Percentiles rank a stretch among this genome's conserved stretches.
These are phyloP conservation scores for Ramphastos sulfuratus DNA, from an alignment of 2,113 vertebrate genomes.

Conservation along the genomic window DNA sequence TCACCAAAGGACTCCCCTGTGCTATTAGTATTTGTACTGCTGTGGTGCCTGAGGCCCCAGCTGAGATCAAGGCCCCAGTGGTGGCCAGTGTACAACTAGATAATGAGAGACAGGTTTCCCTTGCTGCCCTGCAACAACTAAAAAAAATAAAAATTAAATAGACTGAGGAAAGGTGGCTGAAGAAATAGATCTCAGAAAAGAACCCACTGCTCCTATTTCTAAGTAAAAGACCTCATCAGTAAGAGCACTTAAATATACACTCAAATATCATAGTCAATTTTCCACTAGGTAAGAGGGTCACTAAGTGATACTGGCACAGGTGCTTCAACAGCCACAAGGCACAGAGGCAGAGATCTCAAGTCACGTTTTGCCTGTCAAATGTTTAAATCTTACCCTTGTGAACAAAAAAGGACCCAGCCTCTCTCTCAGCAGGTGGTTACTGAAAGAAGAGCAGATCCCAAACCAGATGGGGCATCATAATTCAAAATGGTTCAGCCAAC, in stretches of 20 bases:
- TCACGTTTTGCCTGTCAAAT: background rate
- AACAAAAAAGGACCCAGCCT: background rate
- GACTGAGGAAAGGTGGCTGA: constrained; percentile 26
- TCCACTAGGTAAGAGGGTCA: background rate
- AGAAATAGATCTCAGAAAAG: constrained; percentile 33
- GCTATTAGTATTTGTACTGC: constrained; percentile 52
- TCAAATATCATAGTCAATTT: background rate
- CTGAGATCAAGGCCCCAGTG: constrained; percentile 51
- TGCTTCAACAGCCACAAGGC: background rate
- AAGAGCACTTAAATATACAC: background rate
- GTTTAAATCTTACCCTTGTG: background rate
- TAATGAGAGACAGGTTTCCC: constrained; percentile 70
- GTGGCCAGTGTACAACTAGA: constrained; percentile 59
- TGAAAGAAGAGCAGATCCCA: background rate
- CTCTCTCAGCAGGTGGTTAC: background rate
- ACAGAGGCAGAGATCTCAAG: background rate
- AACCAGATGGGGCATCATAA: background rate
- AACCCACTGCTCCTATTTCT: constrained; percentile 13
- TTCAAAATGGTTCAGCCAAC: background rate
- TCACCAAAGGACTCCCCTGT: constrained; percentile 23
- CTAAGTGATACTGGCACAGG: background rate
- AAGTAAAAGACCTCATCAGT: background rate
- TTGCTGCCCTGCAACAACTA: background rate
- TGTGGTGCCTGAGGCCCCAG: constrained; percentile 55
- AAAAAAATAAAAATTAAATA: constrained; percentile 6